Conservation (phyloP, 2,797 vertebrate species). For the Premnoplex brunnescens region DNA sequence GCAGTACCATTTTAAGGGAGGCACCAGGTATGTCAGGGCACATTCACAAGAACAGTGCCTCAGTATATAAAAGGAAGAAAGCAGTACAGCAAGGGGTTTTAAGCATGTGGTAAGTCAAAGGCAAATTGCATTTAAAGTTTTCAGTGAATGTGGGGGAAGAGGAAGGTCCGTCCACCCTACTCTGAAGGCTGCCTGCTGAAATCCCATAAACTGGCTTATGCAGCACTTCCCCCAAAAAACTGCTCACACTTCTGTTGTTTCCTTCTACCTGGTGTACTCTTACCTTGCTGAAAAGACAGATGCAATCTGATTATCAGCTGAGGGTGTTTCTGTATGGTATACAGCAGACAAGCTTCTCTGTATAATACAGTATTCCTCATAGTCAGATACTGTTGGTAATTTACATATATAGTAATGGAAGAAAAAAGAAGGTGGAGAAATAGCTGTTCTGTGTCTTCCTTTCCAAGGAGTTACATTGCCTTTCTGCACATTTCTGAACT, state of each 20-base stretch:
- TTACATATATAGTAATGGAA: not conserved
- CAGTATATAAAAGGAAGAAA: fast-evolving
- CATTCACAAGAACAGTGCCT: not conserved
- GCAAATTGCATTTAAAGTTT: not conserved
- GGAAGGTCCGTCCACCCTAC: not conserved
- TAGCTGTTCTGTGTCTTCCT: not conserved
- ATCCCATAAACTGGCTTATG: not conserved
- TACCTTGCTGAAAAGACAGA: not conserved
- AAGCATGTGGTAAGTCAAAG: fast-evolving
- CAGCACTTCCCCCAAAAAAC: not conserved
- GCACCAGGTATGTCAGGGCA: not conserved
- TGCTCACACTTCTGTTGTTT: not conserved
- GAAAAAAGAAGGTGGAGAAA: not conserved
- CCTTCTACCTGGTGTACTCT: not conserved
- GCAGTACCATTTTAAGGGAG: not conserved
- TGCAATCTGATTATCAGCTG: not conserved
- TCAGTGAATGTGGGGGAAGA: not conserved
- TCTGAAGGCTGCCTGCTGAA: not conserved
- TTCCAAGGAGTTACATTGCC: not conserved
- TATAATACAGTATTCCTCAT: not conserved
- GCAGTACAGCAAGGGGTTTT: not conserved
- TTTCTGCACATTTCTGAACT: not conserved
- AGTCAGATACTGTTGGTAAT: not conserved
- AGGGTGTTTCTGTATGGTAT: not conserved
- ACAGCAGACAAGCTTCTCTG: not conserved